Percentiles rank a stretch among this genome's conserved stretches.
Evolutionary conservation across 2,888 invertebrate species (phyloP).

Genomic region (Xanthia togata): DNA sequence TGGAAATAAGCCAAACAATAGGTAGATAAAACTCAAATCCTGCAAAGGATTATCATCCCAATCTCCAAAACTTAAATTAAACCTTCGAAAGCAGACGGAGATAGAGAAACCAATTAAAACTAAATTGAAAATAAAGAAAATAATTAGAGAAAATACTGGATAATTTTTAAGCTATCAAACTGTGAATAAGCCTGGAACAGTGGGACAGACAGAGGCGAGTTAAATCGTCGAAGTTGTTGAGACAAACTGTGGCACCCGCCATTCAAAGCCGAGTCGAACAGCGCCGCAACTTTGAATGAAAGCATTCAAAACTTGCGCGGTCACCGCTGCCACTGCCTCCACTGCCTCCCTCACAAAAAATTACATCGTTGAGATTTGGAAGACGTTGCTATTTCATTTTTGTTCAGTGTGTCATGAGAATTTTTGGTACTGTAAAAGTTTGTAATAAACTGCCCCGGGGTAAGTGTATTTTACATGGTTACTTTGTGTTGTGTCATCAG

Average conservation of each 20-base stretch:
- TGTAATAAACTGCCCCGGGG: constrained; percentile 23
- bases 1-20: not conserved
- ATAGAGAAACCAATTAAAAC: constrained; percentile 60
- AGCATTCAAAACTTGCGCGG: constrained; percentile 83
- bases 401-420: constrained; percentile 7
- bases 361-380: constrained; percentile 40
- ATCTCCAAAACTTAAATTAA: constrained; percentile 16
- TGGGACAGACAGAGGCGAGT: constrained; percentile 73
- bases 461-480: not conserved
- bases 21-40: not conserved
- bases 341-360: constrained; percentile 48
- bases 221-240: constrained; percentile 83
- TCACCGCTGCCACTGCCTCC: constrained; percentile 50
- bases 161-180: constrained; percentile 62
- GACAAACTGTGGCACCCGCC: constrained; percentile 79
- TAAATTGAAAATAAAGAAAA: constrained; percentile 51
- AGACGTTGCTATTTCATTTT: constrained; percentile 36
- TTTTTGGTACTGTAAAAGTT: constrained; percentile 38
- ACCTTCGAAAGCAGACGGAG: constrained; percentile 35
- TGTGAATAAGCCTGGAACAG: constrained; percentile 71
- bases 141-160: constrained; percentile 46
- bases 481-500: not conserved
- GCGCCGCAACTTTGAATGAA: constrained; percentile 83
- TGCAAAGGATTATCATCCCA: not conserved
- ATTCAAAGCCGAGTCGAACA: constrained; percentile 77